Conservation (phyloP, 2,888 invertebrate genomes). For the Perizoma affinitatum region DNA sequence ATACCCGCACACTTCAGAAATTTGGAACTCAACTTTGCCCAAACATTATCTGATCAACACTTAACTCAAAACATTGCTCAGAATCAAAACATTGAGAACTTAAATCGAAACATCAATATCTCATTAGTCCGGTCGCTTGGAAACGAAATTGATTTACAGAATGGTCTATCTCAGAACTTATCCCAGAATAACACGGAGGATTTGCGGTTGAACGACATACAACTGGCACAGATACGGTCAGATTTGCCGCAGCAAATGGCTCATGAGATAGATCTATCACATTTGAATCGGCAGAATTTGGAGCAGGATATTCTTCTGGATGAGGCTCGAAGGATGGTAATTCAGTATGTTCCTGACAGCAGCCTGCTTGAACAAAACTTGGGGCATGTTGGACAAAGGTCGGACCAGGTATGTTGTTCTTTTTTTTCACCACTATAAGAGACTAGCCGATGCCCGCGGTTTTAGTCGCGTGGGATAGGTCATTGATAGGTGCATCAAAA, state of each 20-base stretch:
- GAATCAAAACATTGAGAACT: slow-evolving; percentile 40
- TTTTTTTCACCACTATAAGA: too few species aligned
- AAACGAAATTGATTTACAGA: slow-evolving; percentile 49
- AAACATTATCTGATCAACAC: slow-evolving; percentile 48
- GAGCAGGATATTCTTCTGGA: slow-evolving; percentile 56
- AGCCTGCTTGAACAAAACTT: slow-evolving; percentile 28
- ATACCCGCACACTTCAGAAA: slow-evolving; percentile 65
- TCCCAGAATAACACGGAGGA: slow-evolving; percentile 63
- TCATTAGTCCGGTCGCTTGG: slow-evolving; percentile 41
- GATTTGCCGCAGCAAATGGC: slow-evolving; percentile 57
- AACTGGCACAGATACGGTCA: slow-evolving; percentile 47
- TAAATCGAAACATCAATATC: slow-evolving; percentile 60
- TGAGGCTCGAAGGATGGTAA: slow-evolving; percentile 45
- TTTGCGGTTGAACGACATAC: slow-evolving; percentile 50
- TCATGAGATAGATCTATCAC: slow-evolving; percentile 61
- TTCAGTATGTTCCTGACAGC: slow-evolving; percentile 32
- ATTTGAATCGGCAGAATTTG: slow-evolving; percentile 57
- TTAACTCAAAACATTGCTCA: not conserved
- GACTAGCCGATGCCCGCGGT: too few species aligned
- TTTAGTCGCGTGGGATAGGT: too few species aligned
- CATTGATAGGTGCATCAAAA: too few species aligned
- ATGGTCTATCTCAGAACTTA: slow-evolving; percentile 50
- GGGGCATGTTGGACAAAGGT: slow-evolving; percentile 27
- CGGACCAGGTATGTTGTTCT: slow-evolving; percentile 30
- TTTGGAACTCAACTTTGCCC: slow-evolving; percentile 61